phyloP scores from a whole-genome alignment of 2,797 vertebrate species.

The Rhinophrynus dorsalis region DNA sequence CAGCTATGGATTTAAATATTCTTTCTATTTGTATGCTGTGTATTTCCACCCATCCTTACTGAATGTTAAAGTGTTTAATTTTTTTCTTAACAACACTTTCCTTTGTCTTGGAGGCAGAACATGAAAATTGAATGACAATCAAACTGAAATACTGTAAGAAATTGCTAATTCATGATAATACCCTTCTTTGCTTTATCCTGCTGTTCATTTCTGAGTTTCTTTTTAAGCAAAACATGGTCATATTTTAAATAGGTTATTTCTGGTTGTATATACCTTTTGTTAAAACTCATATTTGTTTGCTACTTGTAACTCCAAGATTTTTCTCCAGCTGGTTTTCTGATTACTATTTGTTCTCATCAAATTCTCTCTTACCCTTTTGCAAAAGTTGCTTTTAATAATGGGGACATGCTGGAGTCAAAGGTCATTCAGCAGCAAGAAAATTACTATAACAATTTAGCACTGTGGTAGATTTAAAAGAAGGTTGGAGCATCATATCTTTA shows the following conservation, averaged over 20 bases:
- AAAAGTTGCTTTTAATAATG: conserved; percentile 26
- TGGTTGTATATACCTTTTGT: conserved; percentile 18
- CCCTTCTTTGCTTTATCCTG: not conserved
- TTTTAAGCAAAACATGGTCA: not conserved
- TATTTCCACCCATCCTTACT: not conserved
- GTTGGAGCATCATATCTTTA: conserved; percentile 1
- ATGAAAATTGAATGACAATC: conserved; percentile 7
- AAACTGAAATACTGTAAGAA: not conserved
- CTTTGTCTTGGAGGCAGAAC: not conserved
- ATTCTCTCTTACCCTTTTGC: conserved; percentile 2
- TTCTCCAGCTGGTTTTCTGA: conserved; percentile 38
- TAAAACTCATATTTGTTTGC: conserved; percentile 10
- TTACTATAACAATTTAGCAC: conserved; percentile 9
- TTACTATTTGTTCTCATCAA: conserved; percentile 36
- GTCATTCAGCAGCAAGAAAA: conserved; percentile 11
- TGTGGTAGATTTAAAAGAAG: conserved; percentile 5
- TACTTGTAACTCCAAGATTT: conserved; percentile 19
- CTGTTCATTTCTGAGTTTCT: conserved; percentile 1
- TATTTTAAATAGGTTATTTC: conserved; percentile 15
- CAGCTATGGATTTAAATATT: not conserved
- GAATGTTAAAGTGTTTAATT: not conserved
- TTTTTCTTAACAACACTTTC: not conserved
- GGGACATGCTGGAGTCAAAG: conserved; percentile 2
- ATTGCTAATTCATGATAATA: conserved; percentile 11
- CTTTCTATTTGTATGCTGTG: not conserved